These are phyloP conservation scores for Plecturocebus donacophilus DNA, from an alignment of 2,113 vertebrate species.

Conservation along the genomic window DNA sequence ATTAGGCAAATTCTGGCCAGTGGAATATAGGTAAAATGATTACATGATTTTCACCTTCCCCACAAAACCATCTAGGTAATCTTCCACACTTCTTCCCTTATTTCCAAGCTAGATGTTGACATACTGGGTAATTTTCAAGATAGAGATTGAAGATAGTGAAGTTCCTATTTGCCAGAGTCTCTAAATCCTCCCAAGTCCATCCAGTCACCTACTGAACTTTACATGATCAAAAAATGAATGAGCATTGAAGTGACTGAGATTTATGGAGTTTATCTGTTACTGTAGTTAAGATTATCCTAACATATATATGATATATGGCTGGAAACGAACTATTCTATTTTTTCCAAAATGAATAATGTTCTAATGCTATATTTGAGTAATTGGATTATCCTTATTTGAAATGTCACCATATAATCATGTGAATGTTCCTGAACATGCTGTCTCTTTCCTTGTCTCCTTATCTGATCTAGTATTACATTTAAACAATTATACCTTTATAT, in stretches of 20 bases:
- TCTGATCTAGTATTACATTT: neutral
- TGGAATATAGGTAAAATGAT: neutral
- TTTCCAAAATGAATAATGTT: neutral
- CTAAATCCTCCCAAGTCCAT: neutral
- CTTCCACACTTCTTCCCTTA: neutral
- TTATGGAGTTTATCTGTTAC: neutral
- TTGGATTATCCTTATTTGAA: neutral
- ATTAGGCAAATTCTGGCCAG: neutral
- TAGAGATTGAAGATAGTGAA: neutral
- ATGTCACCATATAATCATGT: neutral
- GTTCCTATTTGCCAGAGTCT: neutral
- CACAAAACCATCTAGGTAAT: neutral
- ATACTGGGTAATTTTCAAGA: neutral
- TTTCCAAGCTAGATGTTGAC: neutral
- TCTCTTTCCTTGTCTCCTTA: neutral
- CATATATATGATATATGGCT: neutral
- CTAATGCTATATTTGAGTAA: neutral
- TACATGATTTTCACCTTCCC: neutral
- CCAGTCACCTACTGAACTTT: neutral
- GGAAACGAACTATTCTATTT: neutral
- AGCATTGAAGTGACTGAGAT: neutral
- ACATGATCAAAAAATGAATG: neutral
- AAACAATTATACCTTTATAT: neutral
- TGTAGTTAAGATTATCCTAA: neutral
- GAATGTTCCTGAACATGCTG: neutral